Conservation (phyloP, 1,140 invertebrate genomes). For the Listronotus oregonensis region DNA sequence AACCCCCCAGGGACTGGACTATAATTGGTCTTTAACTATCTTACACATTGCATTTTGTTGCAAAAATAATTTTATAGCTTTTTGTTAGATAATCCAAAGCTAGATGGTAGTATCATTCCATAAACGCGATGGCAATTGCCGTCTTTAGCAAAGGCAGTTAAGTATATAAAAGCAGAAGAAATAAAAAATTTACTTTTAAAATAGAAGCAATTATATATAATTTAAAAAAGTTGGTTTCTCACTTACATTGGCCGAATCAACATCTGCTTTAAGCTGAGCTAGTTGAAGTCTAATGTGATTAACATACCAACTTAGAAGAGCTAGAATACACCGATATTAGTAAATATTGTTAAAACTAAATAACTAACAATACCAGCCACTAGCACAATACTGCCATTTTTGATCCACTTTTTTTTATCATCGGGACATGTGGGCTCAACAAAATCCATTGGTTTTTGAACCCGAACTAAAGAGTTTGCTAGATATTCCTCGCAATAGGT, state of each 20-base stretch:
- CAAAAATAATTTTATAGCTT: too few relatives aligned
- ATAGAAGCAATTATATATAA: too few relatives aligned
- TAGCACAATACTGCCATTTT: conserved; percentile 11
- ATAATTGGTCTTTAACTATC: too few relatives aligned
- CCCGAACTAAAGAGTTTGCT: neutral
- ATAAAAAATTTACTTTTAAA: too few relatives aligned
- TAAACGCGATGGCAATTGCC: too few relatives aligned
- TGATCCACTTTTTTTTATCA: conserved; percentile 14
- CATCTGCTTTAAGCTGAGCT: conserved; percentile 1
- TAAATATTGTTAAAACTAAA: neutral
- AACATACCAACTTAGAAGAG: conserved; percentile 22
- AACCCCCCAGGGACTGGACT: too few relatives aligned
- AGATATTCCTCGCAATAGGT: conserved; percentile 3
- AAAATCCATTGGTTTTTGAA: conserved; percentile 15
- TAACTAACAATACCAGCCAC: neutral
- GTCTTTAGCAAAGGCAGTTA: too few relatives aligned
- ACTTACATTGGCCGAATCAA: conserved; percentile 20
- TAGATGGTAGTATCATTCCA: too few relatives aligned
- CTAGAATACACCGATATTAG: conserved; percentile 10
- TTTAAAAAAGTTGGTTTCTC: neutral
- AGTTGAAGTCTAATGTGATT: conserved; percentile 15
- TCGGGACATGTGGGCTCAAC: conserved; percentile 8
- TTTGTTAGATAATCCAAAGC: too few relatives aligned
- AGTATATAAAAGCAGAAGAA: too few relatives aligned
- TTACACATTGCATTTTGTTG: too few relatives aligned